Conservation (phyloP, 2,113 vertebrate genomes). For the Psittacus erithacus region DNA sequence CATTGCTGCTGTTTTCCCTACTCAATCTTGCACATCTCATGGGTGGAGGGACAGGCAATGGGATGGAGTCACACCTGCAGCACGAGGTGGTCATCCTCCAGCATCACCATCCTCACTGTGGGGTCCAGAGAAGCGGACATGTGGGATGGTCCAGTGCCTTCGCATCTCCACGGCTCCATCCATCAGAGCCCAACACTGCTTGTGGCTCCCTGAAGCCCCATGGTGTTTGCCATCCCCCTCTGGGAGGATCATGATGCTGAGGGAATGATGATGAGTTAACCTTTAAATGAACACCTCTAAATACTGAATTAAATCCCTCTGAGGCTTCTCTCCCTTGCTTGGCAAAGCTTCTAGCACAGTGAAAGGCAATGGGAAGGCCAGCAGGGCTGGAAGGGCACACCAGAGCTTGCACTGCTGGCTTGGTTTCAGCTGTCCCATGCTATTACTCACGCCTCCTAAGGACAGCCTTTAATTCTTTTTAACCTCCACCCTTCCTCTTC, state of each 20-base stretch:
- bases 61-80: neutral
- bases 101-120: fast-evolving
- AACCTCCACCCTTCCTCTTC: neutral
- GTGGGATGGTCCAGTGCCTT: neutral
- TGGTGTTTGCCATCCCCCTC: fast-evolving
- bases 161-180: fast-evolving
- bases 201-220: fast-evolving
- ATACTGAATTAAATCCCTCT: neutral
- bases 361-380: neutral
- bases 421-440: neutral
- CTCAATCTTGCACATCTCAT: fast-evolving
- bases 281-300: neutral
- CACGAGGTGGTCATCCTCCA: fast-evolving
- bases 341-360: fast-evolving
- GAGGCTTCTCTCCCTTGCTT: neutral
- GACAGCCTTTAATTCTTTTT: neutral
- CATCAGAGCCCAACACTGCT: fast-evolving
- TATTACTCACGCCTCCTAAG: neutral
- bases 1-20: neutral
- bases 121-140: neutral
- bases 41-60: neutral
- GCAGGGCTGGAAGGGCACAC: neutral
- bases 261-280: fast-evolving
- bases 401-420: fast-evolving
- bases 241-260: fast-evolving